Conservation (phyloP, 1,140 invertebrate genomes). For the Orussus abietinus region DNA sequence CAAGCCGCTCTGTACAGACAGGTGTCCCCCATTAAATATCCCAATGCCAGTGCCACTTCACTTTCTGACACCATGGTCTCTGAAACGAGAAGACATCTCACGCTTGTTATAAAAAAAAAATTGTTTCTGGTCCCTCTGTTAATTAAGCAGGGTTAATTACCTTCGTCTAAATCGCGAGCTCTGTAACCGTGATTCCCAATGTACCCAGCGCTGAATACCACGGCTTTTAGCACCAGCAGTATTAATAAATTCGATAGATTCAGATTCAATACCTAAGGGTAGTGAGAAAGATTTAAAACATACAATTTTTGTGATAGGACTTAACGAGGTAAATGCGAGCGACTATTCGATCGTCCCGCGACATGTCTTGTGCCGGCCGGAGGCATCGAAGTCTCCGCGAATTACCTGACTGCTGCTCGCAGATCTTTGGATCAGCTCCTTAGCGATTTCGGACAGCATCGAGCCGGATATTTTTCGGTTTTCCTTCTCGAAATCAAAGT, state of each 20-base stretch:
- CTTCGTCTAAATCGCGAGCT: slow-evolving; percentile 34
- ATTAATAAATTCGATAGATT: slow-evolving; percentile 79
- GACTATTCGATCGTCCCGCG: too few relatives aligned
- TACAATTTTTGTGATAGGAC: too few relatives aligned
- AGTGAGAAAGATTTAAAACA: slow-evolving; percentile 14
- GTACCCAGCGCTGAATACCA: slow-evolving; percentile 75
- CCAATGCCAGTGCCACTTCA: slow-evolving; percentile 64
- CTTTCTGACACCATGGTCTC: slow-evolving; percentile 59
- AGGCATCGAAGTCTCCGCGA: too few relatives aligned
- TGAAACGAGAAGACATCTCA: too few relatives aligned
- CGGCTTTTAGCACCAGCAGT: slow-evolving; percentile 73
- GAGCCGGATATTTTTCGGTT: slow-evolving; percentile 17
- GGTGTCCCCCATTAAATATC: slow-evolving; percentile 69
- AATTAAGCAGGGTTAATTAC: slow-evolving; percentile 20
- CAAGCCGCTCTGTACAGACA: slow-evolving; percentile 75
- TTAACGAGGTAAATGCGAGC: too few relatives aligned
- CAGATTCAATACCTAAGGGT: slow-evolving; percentile 76
- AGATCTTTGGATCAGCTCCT: slow-evolving; percentile 63
- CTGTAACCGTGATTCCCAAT: slow-evolving; percentile 57
- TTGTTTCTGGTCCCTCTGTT: background rate
- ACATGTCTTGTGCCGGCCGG: too few relatives aligned
- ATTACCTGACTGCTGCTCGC: slow-evolving; percentile 61
- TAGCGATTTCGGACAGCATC: slow-evolving; percentile 61
- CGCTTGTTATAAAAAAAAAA: slow-evolving; percentile 36
- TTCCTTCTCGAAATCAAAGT: slow-evolving; percentile 16